These are phyloP conservation scores for Nomada lathburiana DNA, from an alignment of 2,888 invertebrate genomes.

Conservation along the genomic window DNA sequence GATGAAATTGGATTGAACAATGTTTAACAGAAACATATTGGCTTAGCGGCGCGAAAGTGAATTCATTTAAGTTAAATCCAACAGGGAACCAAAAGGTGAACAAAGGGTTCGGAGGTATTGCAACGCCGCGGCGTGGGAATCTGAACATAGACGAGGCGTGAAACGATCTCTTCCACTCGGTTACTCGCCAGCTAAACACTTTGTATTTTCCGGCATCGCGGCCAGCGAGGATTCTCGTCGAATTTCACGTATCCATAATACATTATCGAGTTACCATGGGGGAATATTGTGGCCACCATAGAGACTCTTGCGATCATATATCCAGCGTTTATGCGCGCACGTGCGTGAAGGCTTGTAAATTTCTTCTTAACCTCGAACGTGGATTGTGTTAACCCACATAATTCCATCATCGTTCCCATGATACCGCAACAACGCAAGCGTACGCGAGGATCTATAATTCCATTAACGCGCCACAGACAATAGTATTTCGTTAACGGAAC, in stretches of 20 bases:
- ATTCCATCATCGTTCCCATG: conserved; percentile 69
- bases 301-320: conserved; percentile 69
- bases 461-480: conserved; percentile 57
- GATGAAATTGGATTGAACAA: conserved; percentile 14
- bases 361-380: conserved; percentile 68
- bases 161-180: conserved; percentile 63
- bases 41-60: conserved; percentile 12
- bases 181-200: conserved; percentile 70
- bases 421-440: conserved; percentile 61
- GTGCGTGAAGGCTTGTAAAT: conserved; percentile 70
- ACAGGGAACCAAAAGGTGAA: conserved; percentile 13
- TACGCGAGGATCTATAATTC: conserved; percentile 62
- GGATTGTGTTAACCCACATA: conserved; percentile 74
- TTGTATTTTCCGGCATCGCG: conserved; percentile 69
- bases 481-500: conserved; percentile 44
- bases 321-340: conserved; percentile 60
- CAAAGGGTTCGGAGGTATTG: conserved; percentile 11
- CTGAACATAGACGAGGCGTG: conserved; percentile 51
- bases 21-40: not conserved
- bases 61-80: conserved; percentile 42
- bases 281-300: conserved; percentile 77
- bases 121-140: conserved; percentile 46
- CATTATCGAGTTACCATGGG: conserved; percentile 81
- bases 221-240: conserved; percentile 74
- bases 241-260: conserved; percentile 79